A percentile compares a stretch with the other conserved stretches of the same genome.
These are phyloP conservation scores for Siniperca scherzeri DNA, from an alignment of 2,797 vertebrate genomes.

Conservation along the genomic window DNA sequence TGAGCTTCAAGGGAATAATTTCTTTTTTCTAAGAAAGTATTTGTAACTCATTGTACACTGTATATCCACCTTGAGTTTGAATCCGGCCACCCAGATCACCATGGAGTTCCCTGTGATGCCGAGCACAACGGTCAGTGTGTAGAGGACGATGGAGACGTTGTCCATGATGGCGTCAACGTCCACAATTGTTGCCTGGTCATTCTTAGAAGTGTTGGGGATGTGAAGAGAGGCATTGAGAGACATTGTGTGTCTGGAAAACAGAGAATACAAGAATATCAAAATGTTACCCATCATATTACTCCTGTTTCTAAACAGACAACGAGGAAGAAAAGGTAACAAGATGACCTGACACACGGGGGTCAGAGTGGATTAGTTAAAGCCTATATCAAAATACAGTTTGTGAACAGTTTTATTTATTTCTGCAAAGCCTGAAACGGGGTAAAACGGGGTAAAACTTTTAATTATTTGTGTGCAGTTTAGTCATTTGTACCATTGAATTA, in stretches of 20 bases:
- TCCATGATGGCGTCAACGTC: conserved; percentile 71
- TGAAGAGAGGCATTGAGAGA: conserved; percentile 37
- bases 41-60: neutral
- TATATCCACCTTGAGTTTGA: conserved; percentile 76
- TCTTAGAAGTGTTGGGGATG: neutral
- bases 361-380: neutral
- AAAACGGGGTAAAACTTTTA: neutral
- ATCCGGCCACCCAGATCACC: conserved; percentile 86
- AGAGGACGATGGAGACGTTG: conserved; percentile 75
- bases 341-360: neutral
- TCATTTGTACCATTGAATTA: neutral
- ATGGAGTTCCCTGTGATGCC: conserved; percentile 81
- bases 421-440: too few relatives aligned
- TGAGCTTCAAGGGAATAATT: neutral
- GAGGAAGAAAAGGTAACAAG: neutral
- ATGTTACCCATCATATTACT: neutral
- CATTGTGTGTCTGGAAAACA: conserved; percentile 63
- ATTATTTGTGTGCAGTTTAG: neutral
- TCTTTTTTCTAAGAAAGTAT: neutral
- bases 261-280: neutral
- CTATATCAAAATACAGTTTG: neutral
- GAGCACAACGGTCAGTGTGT: conserved; percentile 78
- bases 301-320: neutral
- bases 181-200: conserved; percentile 30
- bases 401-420: too few relatives aligned